Base-by-base conservation (phyloP, 2,888 invertebrate species). In the Thelaira solivaga region DNA sequence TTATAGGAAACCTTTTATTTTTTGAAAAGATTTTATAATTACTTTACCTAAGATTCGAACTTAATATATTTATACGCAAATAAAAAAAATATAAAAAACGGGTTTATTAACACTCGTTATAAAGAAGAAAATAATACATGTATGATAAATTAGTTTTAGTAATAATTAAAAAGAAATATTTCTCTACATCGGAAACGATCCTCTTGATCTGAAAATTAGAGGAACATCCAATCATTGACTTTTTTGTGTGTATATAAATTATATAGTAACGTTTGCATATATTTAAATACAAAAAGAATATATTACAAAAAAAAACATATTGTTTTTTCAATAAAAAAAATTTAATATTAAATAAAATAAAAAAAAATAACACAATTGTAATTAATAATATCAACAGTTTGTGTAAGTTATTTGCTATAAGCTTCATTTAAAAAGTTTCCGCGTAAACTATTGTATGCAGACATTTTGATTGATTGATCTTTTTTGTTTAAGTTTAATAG, bases 241-340 rank as follows among this genome's bases (percentile, higher is more conserved):
- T n/a, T n/a, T 68, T 31, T 76, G 62, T 72, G 72, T 80, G 57
- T 72, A 67, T 45, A 73, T 80, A 80, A 41, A 62, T 72, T 36
- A 26, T 65, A 69, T 51, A 43, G 26, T 39, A 31, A 65, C 41
- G 57, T n/a, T n/a, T 62, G 20, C 18, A 69, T 76, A 55, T 71
- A 64, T 76, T 74, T 69, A 67, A 73, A 76, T 71, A 69, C 65
- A 55, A 69, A 65, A 41, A 45, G 55, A 68, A 73, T 49, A 55
- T 34, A 45, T n/a, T n/a, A 61, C 45, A 24, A 68, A 68, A 77
- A 13, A 53, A 39, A 11, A 72, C 61, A 22, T 65, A 62, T 69
- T 76, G 49, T 78, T 76, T 78, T 74, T 78, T 64, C 39, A 53
- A 71, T 68, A 57, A 57, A 51, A 73, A 64, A 49, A 34, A 62